Evolutionary conservation across 1,140 invertebrate genomes (phyloP), one percentile per base, ranked within the genome.

Genomic region (Trichogramma pretiosum): DNA sequence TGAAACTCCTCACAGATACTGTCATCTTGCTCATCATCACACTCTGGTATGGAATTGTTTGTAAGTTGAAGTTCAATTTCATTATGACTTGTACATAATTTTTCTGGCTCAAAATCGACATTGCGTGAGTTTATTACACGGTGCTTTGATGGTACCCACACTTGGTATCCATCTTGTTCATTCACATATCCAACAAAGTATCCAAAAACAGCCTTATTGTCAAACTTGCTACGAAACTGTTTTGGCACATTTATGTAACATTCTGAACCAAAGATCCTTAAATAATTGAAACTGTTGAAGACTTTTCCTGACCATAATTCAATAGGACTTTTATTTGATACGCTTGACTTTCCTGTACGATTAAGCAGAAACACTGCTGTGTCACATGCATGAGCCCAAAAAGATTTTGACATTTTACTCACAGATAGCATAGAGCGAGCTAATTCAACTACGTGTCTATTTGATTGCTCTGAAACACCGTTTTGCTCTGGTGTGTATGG

Each of bases 401-500:
- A 24, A 9, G 21, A 18, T 24, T 40, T 34, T 7, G 46, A 42
- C 17, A 57, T 24, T 10, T 34, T 16, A 32, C 45, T 38, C 5
- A 36, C 22, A 24, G 26, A 16, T 7, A 61, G 19, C 44, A 53
- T 56, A 4, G 50, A 33, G 10, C 55, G 42, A 9, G 57, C 58
- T n/a, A 42, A 39, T 46, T 69, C 64, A 13, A 61, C 50, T 1
- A 66, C 11, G n/a, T 59, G 62, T n/a, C 62, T 35, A 40, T 65
- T 69, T 23, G 56, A 54, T 32, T 61, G 34, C 40, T 72, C 66
- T 16, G 57, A 56, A 9, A 46, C 40, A 1, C 63, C 63, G 48
- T 70, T 70, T 44, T 60, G 50, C 44, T 70, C 48, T 2, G 59
- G 59, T 4, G 61, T 49, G 39, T 68, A 64, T 37, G 24, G 19